Base-by-base conservation (phyloP, 2,113 vertebrate species). In the Ctenomys sociabilis region DNA sequence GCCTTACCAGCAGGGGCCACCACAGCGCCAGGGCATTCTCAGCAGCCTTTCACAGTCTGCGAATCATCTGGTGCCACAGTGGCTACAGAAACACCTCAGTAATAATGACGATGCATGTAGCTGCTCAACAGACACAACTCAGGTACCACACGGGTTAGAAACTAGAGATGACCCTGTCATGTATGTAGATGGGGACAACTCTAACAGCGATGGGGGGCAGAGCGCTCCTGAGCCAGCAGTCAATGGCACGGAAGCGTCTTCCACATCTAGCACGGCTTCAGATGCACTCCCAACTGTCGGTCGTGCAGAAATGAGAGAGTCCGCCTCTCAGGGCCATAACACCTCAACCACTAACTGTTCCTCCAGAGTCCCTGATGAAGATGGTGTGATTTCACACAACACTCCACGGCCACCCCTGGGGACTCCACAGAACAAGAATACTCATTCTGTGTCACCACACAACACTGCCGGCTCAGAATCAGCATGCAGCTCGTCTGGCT, bases 11-110 rank as follows among this genome's bases (percentile, higher is more conserved):
- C 37, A 73, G 72, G 37, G 37, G 37, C 72, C 32, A 37, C 9
- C n/a, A 43, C 37, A 30, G 43, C 7, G 1, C 43, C 26, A 17
- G 28, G 43, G 75, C 43, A 14, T 45, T 17, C 43, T 78, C 6
- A 49, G 43, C 43, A 32, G 43, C 43, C 26, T 49, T 16, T 16
- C 43, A 30, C 26, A 49, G 3, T 78, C 75, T 77, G 2, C 49
- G 5, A 3, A 49, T 12, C 14, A 78, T 17, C 72, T 28, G 6
- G 10, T 28, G 73, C 40, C 40, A 0, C 40, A 5, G 72, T 43
- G 40, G 72, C 37, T 43, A 14, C 73, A 99, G 96, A 99, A 98
- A 96, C 99, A 99, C 96, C 99, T 99, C 97, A 99, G 98, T 82
- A 99, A 98, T 97, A 99, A 96, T 35, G 99, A 99, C 96, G 98